Evolutionary conservation across 2,797 vertebrate genomes (phyloP), one percentile per base, ranked within the genome.

Genomic region (Naso thynnoides): DNA sequence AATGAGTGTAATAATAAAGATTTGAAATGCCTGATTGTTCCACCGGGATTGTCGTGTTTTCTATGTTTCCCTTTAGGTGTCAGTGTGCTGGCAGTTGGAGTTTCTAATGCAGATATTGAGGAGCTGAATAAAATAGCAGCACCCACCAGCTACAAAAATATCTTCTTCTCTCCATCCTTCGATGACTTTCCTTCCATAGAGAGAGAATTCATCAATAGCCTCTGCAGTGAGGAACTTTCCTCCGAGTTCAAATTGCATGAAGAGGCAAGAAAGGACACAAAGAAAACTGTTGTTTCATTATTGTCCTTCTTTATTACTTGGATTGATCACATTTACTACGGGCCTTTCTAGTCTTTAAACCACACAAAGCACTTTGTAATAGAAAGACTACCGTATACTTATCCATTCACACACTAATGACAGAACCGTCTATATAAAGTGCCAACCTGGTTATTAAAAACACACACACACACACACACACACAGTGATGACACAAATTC

Each of bases 161-260:
- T 96, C 75, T 98, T 97, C 90, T 96, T 92, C 0, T 82, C 94
- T 21, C 86, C 83, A n/a, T 95, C 95, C 1, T 97, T 98, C 0
- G 94, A 96, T 0, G 96, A 96, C 70, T 94, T 98, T 33, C 91
- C 95, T 0, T 89, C 94, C 6, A 92, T 97, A 27, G 95, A 97
- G 70, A 91, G 83, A 73, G 96, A 97, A 60, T 92, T 98, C 14
- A 95, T 97, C 75, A 91, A 83, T 3, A 89, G 85, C 42, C 90
- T 98, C 71, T 98, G 97, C 41, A 91, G 92, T 16, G 90, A 94
- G 1, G 89, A 80, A 3, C 89, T 92, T 0, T 84, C 91, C 45
- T 86, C 86, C 0, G 93, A 93, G 66, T 89, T 86, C 65, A 92
- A 86, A 15, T 74, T 88, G 5, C 45, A 70, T 0, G 87, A 76